Conservation (phyloP, 2,113 vertebrate genomes). For the Aptenodytes patagonicus region DNA sequence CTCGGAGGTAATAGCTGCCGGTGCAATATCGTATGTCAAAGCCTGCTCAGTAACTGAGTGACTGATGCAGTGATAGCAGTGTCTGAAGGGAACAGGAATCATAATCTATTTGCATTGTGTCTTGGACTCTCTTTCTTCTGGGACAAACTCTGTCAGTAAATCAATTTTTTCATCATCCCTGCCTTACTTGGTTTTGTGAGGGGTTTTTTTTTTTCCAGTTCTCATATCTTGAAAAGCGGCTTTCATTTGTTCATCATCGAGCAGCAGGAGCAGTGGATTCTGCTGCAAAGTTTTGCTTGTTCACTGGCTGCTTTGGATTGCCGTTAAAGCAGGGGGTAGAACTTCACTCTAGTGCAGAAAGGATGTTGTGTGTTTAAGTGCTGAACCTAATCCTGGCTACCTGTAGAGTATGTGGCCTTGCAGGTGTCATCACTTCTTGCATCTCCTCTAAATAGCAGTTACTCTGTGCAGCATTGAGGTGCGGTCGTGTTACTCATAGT, state of each 20-base stretch:
- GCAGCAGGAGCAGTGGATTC: not conserved
- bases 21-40: fast-evolving
- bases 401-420: not conserved
- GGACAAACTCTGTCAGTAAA: not conserved
- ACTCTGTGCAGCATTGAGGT: not conserved
- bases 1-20: not conserved
- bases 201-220: not conserved
- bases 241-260: not conserved
- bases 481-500: fast-evolving
- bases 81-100: not conserved
- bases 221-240: not conserved
- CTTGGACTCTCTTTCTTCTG: not conserved
- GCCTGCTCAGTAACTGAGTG: fast-evolving
- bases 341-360: not conserved
- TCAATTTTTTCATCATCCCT: not conserved
- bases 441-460: not conserved
- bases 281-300: not conserved
- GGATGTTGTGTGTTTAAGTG: not conserved
- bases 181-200: not conserved
- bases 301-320: not conserved
- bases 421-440: no score
- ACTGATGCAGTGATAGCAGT: not conserved
- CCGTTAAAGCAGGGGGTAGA: not conserved
- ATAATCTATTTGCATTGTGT: not conserved
- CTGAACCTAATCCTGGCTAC: not conserved